Evolutionary conservation across 2,888 invertebrate species (phyloP).

Genomic region (Adelognathus sp.): DNA sequence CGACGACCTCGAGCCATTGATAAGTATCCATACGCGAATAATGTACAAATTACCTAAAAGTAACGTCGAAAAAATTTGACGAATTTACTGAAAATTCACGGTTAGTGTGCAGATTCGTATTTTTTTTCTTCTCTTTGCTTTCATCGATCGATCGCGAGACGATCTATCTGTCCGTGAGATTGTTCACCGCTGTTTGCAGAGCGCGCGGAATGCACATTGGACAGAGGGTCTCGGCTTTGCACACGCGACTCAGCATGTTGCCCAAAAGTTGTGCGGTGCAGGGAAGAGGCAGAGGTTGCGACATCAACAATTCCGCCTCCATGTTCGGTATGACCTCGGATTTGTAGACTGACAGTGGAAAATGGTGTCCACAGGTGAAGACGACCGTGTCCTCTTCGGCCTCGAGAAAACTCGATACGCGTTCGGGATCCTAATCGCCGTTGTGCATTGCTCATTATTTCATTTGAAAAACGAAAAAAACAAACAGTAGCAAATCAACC

Average conservation of each 20-base stretch:
- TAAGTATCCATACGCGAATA: slow-evolving; percentile 29
- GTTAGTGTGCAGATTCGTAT: not conserved
- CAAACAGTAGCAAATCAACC: too few species aligned
- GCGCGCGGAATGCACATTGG: slow-evolving; percentile 76
- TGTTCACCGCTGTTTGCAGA: slow-evolving; percentile 70
- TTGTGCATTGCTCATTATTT: not conserved
- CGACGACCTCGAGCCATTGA: slow-evolving; percentile 6
- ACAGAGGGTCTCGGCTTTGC: slow-evolving; percentile 76
- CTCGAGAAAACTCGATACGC: slow-evolving; percentile 72
- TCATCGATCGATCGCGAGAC: not conserved
- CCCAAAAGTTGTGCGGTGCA: slow-evolving; percentile 76
- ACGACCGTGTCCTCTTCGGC: slow-evolving; percentile 76
- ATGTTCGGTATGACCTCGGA: slow-evolving; percentile 75
- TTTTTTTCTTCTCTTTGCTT: not conserved
- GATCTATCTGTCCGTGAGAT: slow-evolving; percentile 61
- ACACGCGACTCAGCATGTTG: slow-evolving; percentile 68
- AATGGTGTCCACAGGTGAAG: slow-evolving; percentile 79
- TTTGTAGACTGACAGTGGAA: slow-evolving; percentile 73
- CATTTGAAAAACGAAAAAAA: not conserved
- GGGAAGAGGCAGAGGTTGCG: slow-evolving; percentile 74
- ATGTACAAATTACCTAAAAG: slow-evolving; percentile 45
- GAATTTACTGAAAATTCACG: slow-evolving; percentile 5
- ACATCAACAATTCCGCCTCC: slow-evolving; percentile 77
- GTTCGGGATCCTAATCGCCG: slow-evolving; percentile 68
- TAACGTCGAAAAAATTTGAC: slow-evolving; percentile 25